phyloP scores from a whole-genome alignment of 2,113 vertebrate genomes.

The Hippoglossus stenolepis region DNA sequence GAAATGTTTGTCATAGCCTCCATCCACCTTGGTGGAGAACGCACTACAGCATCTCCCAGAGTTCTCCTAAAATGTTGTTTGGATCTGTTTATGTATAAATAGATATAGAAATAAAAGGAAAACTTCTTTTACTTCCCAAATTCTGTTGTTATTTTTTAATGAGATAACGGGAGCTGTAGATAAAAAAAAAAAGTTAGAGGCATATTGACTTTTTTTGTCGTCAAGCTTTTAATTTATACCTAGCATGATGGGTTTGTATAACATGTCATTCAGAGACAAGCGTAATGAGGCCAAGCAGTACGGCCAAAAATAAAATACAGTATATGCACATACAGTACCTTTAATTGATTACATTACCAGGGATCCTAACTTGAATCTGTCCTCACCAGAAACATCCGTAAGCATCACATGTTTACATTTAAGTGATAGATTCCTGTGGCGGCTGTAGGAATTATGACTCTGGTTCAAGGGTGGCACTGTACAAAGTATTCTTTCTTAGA shows the following conservation, averaged over 20 bases:
- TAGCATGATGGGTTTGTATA: no score
- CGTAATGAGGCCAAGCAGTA: no score
- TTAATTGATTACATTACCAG: no score
- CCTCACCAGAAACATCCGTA: background rate
- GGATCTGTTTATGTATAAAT: background rate
- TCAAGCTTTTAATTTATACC: no score
- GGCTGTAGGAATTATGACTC: background rate
- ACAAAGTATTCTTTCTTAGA: no score
- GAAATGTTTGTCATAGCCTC: conserved; percentile 42
- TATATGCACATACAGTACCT: no score
- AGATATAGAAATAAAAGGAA: background rate
- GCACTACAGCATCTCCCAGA: background rate
- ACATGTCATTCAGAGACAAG: no score
- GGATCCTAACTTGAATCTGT: no score
- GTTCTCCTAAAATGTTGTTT: background rate
- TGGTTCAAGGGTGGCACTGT: background rate
- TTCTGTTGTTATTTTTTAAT: background rate
- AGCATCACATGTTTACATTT: background rate
- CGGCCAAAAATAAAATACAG: no score
- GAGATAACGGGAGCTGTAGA: background rate
- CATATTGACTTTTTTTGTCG: background rate
- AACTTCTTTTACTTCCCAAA: no score
- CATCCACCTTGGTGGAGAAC: conserved; percentile 3
- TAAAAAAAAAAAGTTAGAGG: no score
- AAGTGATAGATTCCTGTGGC: background rate